phyloP scores from a whole-genome alignment of 2,797 vertebrate species.

The Novumbra hubbsi region DNA sequence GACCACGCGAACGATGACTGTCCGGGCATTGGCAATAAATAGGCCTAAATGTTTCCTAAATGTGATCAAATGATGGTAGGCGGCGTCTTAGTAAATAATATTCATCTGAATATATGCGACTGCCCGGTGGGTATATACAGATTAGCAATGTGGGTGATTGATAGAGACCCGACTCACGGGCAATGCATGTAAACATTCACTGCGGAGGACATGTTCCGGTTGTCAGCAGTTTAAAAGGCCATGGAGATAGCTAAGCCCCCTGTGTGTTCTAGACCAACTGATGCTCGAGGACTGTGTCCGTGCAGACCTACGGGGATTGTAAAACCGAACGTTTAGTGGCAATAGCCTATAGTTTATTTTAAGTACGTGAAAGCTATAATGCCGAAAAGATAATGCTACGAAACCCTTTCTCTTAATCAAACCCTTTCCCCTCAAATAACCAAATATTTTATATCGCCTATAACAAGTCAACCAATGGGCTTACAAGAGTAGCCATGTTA shows the following conservation, averaged over 20 bases:
- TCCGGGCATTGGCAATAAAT: slow-evolving; percentile 14
- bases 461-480: too few species aligned
- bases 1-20: slow-evolving; percentile 11
- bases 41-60: background rate
- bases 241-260: background rate
- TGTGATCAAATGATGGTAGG: background rate
- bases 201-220: slow-evolving; percentile 37
- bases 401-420: background rate
- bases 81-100: slow-evolving; percentile 3
- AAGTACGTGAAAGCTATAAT: background rate
- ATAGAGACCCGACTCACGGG: slow-evolving; percentile 46
- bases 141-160: slow-evolving; percentile 25
- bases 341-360: background rate
- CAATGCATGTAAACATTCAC: slow-evolving; percentile 51
- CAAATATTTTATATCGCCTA: background rate
- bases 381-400: background rate
- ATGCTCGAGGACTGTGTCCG: background rate
- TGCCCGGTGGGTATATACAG: slow-evolving; percentile 25
- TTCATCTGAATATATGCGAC: slow-evolving; percentile 23
- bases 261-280: background rate
- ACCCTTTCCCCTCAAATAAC: background rate
- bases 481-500: background rate
- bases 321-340: background rate
- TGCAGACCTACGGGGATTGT: background rate
- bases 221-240: slow-evolving; percentile 50